phyloP scores from a whole-genome alignment of 2,888 invertebrate species.

The Diaperis boleti region DNA sequence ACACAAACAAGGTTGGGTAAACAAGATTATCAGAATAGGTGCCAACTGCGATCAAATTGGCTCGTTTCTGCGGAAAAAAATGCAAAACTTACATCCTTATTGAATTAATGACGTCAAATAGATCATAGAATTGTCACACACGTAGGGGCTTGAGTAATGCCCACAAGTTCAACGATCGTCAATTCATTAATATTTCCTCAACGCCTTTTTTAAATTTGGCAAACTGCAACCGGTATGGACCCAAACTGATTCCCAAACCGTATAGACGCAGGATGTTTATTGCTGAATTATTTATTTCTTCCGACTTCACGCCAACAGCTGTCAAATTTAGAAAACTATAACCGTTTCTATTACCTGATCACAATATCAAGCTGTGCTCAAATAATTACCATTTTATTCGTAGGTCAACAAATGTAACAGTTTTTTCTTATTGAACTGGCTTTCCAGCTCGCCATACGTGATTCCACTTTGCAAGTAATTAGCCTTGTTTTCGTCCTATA shows the following conservation, averaged over 20 bases:
- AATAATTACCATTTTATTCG: constrained; percentile 8
- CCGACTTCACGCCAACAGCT: not conserved
- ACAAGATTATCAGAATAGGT: constrained; percentile 1
- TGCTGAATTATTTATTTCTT: not conserved
- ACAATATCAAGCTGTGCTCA: not conserved
- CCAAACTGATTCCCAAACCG: too few relatives aligned
- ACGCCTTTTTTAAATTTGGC: not conserved
- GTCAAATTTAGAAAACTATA: not conserved
- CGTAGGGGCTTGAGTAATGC: too few relatives aligned
- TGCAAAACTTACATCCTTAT: not conserved
- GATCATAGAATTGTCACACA: not conserved
- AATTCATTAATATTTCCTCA: constrained; percentile 19
- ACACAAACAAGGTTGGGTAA: not conserved
- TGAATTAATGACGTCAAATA: not conserved
- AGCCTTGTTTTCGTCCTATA: constrained; percentile 28
- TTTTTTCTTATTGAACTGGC: constrained; percentile 19
- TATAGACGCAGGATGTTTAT: not conserved
- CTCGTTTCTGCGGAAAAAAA: too few relatives aligned
- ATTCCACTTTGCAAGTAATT: constrained; percentile 27
- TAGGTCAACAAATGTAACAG: constrained; percentile 22
- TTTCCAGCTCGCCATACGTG: constrained; percentile 31
- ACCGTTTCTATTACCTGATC: not conserved
- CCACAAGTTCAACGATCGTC: constrained; percentile 12
- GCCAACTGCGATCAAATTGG: constrained; percentile 15
- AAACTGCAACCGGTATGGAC: not conserved